Percentiles rank a stretch among this genome's conserved stretches.
These are phyloP conservation scores for Drosophila formosana DNA, from an alignment of 2,888 invertebrate species.

Conservation along the genomic window DNA sequence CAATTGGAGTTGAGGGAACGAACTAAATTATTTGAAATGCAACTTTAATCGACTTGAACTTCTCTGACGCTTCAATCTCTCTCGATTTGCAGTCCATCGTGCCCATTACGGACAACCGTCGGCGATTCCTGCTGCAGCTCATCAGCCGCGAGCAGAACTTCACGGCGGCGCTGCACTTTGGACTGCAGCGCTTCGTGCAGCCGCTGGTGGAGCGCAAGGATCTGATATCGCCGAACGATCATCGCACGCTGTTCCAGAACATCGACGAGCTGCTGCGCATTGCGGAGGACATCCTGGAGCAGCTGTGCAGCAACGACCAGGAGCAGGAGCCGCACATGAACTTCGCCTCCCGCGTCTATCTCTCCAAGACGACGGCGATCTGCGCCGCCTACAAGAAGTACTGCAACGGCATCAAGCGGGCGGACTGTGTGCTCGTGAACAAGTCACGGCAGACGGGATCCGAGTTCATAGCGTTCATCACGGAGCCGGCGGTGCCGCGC, in stretches of 20 bases:
- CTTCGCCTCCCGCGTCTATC: slow-evolving; percentile 89
- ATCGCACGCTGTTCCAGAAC: slow-evolving; percentile 93
- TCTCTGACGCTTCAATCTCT: no score
- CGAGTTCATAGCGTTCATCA: slow-evolving; percentile 92
- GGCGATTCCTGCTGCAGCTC: slow-evolving; percentile 91
- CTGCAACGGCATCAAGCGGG: slow-evolving; percentile 93
- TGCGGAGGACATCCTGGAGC: slow-evolving; percentile 93
- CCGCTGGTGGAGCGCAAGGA: slow-evolving; percentile 91
- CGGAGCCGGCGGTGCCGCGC: slow-evolving; percentile 92
- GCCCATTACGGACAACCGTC: slow-evolving; percentile 86
- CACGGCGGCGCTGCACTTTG: slow-evolving; percentile 91
- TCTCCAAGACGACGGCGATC: slow-evolving; percentile 90
- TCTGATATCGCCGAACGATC: slow-evolving; percentile 91
- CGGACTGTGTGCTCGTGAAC: slow-evolving; percentile 93
- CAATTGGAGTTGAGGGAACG: background rate
- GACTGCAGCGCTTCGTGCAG: slow-evolving; percentile 91
- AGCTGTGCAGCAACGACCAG: slow-evolving; percentile 87
- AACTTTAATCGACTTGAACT: background rate
- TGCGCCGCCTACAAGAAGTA: slow-evolving; percentile 93
- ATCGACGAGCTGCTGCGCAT: slow-evolving; percentile 91
- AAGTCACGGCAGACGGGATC: slow-evolving; percentile 91
- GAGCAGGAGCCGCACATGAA: slow-evolving; percentile 90
- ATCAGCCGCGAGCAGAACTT: slow-evolving; percentile 92
- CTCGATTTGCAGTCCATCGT: slow-evolving; percentile 82
- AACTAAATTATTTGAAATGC: no score